Percentiles rank a stretch among this genome's conserved stretches.
These are phyloP conservation scores for Pavo muticus DNA, from an alignment of 2,113 vertebrate genomes.

Conservation along the genomic window DNA sequence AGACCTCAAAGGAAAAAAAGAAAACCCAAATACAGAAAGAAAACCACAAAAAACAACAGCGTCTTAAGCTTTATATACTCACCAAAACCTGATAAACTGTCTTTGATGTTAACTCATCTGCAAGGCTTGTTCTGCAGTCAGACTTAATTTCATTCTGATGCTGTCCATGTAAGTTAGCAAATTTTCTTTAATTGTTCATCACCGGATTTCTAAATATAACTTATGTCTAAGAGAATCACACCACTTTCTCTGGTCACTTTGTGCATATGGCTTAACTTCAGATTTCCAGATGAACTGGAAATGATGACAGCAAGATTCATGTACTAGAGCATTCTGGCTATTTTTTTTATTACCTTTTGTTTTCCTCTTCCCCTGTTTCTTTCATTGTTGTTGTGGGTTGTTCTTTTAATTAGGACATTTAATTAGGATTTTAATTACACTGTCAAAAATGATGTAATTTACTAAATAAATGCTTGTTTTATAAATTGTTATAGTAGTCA, in stretches of 20 bases:
- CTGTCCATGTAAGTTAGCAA: neutral
- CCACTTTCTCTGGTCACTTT: neutral
- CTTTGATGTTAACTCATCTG: neutral
- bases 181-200: neutral
- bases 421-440: neutral
- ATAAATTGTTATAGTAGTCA: neutral
- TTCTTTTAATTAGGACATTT: neutral
- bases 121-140: fast-evolving
- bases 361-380: neutral
- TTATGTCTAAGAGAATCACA: neutral
- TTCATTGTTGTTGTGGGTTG: neutral
- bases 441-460: neutral
- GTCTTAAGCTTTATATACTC: neutral
- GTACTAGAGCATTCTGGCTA: neutral
- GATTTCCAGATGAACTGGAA: neutral
- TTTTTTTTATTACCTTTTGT: neutral
- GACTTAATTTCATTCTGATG: neutral
- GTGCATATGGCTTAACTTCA: neutral
- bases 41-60: neutral
- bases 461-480: neutral
- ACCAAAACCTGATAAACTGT: neutral
- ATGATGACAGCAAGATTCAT: neutral
- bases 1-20: neutral
- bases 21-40: too few relatives aligned
- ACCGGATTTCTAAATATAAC: neutral